Evolutionary conservation across 2,888 invertebrate species (phyloP).

Genomic region (Diplolepis rosae): DNA sequence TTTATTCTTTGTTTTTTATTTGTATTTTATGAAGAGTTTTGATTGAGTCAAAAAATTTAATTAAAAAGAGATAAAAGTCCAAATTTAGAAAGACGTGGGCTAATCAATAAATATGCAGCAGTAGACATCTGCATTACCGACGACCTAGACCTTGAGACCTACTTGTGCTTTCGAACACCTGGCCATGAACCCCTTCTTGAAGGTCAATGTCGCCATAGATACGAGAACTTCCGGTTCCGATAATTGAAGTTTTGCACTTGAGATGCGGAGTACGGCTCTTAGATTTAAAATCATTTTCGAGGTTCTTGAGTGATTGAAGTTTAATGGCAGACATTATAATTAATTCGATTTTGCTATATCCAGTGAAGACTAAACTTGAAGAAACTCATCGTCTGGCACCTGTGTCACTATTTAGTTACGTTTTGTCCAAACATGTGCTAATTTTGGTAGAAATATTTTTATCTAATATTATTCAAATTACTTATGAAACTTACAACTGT

Average conservation of each 20-base stretch:
- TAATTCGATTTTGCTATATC: neutral
- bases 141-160: slow-evolving; percentile 26
- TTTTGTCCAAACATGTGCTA: neutral
- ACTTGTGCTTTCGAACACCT: slow-evolving; percentile 4
- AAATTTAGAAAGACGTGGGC: slow-evolving; percentile 1
- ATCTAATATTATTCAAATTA: too few species aligned
- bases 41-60: too few species aligned
- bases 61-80: neutral
- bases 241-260: neutral
- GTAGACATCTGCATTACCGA: slow-evolving; percentile 15
- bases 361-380: neutral
- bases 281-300: neutral
- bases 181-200: slow-evolving; percentile 19
- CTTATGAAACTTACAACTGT: too few species aligned
- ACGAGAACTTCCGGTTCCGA: neutral
- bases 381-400: neutral
- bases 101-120: slow-evolving; percentile 23
- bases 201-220: slow-evolving; percentile 5
- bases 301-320: neutral
- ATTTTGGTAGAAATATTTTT: neutral
- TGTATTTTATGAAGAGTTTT: too few species aligned
- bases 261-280: neutral
- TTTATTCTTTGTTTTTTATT: too few species aligned
- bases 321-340: neutral
- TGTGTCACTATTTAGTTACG: neutral